Evolutionary conservation across 2,888 invertebrate species (phyloP), one percentile per base, ranked within the genome.

Genomic region (Lepeophtheirus nordmannii): DNA sequence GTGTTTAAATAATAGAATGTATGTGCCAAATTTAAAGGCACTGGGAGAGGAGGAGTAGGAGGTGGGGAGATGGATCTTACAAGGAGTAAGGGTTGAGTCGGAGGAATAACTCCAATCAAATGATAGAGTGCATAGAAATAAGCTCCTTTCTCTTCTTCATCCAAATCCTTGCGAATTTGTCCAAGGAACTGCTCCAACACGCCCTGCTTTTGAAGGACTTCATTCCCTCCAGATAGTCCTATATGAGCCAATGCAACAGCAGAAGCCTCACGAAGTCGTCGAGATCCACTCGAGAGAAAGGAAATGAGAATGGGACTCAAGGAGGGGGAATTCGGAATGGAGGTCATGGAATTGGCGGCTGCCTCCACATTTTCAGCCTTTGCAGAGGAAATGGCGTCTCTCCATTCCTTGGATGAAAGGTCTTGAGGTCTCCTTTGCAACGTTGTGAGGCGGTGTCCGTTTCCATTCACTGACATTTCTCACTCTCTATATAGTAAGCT

Each of bases 91-190:
- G 53, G n/a, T 5, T 46, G 53, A 46, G 5, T n/a, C 17, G 53
- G 53, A n/a, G 53, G 14, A 17, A 46, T 14, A n/a, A 37, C 53
- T 17, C 53, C 30, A 9, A 63, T 9, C 23, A 63, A 14, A 23
- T 63, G 63, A 53, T 63, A 63, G 9, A 63, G 5, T 10, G 63
- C 63, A 8, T 63, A 63, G 46, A 63, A 53, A 46, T n/a, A 20
- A 22, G 63, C n/a, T 14, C 37, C 53, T 14, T 56, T 63, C 8
- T 46, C 63, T n/a, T 56, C 53, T 17, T 46, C 53, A 14, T 46
- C 53, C n/a, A 46, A 1, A 10, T 22, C 22, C 23, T 22, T 61
- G 8, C 22, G 20, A 10, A 56, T 17, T 11, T 30, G 23, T n/a
- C 20, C 53, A 1, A 22, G 14, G 1, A 63, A 30, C 12, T 20